Conservation (phyloP, 2,797 vertebrate genomes). For the Gorsachius magnificus region DNA sequence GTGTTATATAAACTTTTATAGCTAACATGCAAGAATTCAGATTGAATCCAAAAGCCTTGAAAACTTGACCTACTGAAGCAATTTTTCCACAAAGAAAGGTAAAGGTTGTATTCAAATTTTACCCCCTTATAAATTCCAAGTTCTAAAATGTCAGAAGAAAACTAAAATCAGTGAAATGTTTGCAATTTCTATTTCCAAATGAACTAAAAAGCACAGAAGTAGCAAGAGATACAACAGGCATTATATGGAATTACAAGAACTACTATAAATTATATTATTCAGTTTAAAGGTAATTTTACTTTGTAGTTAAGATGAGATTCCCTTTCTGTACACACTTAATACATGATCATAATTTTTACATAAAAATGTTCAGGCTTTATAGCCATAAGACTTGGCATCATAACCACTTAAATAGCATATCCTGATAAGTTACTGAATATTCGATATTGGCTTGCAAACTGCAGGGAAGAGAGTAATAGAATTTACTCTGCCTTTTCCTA, state of each 20-base stretch:
- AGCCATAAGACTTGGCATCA: background rate
- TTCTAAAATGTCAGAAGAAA: background rate
- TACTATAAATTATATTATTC: background rate
- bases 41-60: conserved; percentile 1
- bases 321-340: background rate
- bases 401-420: background rate
- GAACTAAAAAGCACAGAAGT: background rate
- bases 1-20: background rate
- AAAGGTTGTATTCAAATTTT: background rate
- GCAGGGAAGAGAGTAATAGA: background rate
- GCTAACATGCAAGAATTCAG: background rate
- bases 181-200: background rate
- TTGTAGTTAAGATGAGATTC: background rate
- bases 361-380: background rate
- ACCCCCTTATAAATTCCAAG: background rate
- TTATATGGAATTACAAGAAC: background rate
- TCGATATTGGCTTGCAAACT: background rate
- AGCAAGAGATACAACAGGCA: background rate
- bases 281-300: background rate
- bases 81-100: background rate
- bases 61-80: background rate
- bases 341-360: background rate
- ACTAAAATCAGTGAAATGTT: background rate
- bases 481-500: background rate
- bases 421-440: background rate